phyloP scores from a whole-genome alignment of 1,140 invertebrate genomes.

The Dendroctonus valens region DNA sequence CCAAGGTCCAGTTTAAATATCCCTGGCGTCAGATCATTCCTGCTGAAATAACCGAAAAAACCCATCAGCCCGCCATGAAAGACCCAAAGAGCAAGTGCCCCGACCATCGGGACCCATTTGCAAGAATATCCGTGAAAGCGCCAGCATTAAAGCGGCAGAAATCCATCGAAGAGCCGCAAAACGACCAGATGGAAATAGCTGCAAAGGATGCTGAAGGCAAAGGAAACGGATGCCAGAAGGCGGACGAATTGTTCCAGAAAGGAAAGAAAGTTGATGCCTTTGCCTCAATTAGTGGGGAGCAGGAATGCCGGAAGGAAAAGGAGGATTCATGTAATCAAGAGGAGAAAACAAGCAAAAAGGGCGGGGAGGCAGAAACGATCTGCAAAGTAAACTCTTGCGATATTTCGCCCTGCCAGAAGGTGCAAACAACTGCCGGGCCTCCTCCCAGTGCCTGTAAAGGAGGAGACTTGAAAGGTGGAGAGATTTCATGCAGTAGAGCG shows the following conservation, averaged over 20 bases:
- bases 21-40: slow-evolving; percentile 4
- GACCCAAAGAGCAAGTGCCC: slow-evolving; percentile 1
- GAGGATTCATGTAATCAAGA: slow-evolving; percentile 21
- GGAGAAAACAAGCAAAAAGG: slow-evolving; percentile 27
- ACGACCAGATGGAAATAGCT: neutral
- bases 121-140: neutral
- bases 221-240: neutral
- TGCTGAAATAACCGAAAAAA: slow-evolving; percentile 17
- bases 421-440: neutral
- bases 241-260: slow-evolving; percentile 9
- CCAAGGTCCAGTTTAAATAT: slow-evolving; percentile 15
- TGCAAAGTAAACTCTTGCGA: slow-evolving; percentile 8
- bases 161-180: neutral
- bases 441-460: neutral
- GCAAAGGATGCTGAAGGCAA: neutral
- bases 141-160: neutral
- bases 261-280: slow-evolving; percentile 4
- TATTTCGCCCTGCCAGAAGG: neutral
- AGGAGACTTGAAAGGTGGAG: slow-evolving; percentile 9
- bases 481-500: neutral
- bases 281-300: neutral
- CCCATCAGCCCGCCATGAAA: neutral
- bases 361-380: neutral
- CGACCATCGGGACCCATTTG: slow-evolving; percentile 2
- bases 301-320: slow-evolving; percentile 16